Evolutionary conservation across 2,888 invertebrate species (phyloP).

Genomic region (Lasioglossum vierecki): DNA sequence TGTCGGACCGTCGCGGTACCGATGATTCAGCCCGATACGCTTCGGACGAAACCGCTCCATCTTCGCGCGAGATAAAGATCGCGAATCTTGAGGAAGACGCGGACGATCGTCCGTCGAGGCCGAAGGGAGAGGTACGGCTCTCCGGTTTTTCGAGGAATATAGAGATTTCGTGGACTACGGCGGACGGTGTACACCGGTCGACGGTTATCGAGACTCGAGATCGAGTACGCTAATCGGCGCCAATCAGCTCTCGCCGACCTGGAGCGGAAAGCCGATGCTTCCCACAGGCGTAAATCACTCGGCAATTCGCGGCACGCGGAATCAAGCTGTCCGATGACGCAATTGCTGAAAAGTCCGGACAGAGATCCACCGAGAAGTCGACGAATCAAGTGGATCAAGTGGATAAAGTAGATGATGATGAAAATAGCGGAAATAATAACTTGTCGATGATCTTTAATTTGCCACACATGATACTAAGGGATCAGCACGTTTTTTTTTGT

Average conservation of each 20-base stretch:
- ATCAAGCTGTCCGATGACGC: conserved; percentile 24
- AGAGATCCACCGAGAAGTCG: background rate
- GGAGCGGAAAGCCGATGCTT: background rate
- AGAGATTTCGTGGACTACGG: conserved; percentile 26
- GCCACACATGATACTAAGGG: background rate
- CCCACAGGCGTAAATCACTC: conserved; percentile 24
- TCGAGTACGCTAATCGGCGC: conserved; percentile 21
- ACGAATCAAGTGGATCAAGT: no score
- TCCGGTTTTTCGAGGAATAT: conserved; percentile 39
- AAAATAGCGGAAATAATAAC: no score
- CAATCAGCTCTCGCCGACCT: background rate
- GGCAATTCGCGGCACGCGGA: conserved; percentile 5
- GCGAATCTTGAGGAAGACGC: background rate
- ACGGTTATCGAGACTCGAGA: conserved; percentile 17
- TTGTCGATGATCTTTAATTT: background rate
- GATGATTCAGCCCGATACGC: conserved; percentile 54
- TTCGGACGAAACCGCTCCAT: conserved; percentile 41
- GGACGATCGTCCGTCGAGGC: background rate
- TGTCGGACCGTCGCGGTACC: conserved; percentile 40
- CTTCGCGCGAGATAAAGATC: conserved; percentile 51
- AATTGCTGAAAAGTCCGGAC: conserved; percentile 31
- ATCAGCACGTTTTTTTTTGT: background rate
- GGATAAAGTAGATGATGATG: no score
- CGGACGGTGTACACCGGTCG: conserved; percentile 14
- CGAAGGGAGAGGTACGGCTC: background rate